Evolutionary conservation across 2,113 vertebrate genomes (phyloP).

Genomic region (Pterocles orientalis): DNA sequence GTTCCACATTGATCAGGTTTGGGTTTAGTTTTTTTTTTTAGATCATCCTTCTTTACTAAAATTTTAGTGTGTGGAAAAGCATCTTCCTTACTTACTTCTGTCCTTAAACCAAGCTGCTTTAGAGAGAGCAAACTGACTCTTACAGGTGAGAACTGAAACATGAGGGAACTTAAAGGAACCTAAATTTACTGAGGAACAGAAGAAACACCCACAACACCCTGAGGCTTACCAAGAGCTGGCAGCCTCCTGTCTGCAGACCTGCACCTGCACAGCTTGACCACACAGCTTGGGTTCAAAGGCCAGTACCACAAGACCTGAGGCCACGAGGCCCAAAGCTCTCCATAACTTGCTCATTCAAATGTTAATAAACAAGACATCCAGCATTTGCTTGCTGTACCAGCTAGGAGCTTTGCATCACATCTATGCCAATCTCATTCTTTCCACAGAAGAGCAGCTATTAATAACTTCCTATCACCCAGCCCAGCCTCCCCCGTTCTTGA

Average conservation of each 20-base stretch:
- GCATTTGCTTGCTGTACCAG: background rate
- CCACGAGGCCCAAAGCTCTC: background rate
- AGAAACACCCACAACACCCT: background rate
- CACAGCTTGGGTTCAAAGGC: background rate
- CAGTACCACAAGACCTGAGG: background rate
- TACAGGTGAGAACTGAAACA: background rate
- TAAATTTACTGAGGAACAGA: background rate
- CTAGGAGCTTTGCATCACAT: background rate
- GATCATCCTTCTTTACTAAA: background rate
- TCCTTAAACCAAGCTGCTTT: background rate
- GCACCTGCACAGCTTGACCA: background rate
- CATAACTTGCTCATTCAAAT: background rate
- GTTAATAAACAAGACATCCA: background rate
- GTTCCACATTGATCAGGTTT: background rate
- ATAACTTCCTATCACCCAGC: background rate
- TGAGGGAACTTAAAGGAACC: background rate
- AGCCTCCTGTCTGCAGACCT: background rate
- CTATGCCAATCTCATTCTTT: conserved; percentile 17
- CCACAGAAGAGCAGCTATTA: conserved; percentile 23
- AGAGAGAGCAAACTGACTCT: background rate
- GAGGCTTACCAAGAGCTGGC: background rate
- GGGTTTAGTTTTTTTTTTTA: background rate
- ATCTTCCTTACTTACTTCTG: background rate
- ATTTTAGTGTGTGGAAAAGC: background rate
- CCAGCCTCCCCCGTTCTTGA: background rate